phyloP scores from a whole-genome alignment of 2,888 invertebrate genomes.

The Tortrix viridana region DNA sequence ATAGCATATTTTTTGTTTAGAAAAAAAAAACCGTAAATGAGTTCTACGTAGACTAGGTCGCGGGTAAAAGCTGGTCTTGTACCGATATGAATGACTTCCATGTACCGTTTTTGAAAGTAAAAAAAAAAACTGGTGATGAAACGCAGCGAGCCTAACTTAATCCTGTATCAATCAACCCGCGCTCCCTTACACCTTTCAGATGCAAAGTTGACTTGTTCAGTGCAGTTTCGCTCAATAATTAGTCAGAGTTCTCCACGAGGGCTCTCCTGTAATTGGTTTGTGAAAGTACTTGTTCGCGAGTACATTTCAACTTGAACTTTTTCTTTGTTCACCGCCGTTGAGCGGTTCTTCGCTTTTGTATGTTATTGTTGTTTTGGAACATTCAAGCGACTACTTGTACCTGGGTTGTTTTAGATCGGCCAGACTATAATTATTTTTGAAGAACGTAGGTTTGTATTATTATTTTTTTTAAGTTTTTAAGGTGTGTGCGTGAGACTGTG shows the following conservation, averaged over 20 bases:
- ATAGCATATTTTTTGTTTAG: too few species aligned
- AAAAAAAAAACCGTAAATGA: too few species aligned
- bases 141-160: constrained; percentile 1
- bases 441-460: constrained; percentile 41
- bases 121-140: too few species aligned
- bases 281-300: constrained; percentile 40
- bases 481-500: too few species aligned
- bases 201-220: constrained; percentile 42
- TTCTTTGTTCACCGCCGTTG: constrained; percentile 45
- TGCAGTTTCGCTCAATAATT: constrained; percentile 38
- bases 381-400: constrained; percentile 23
- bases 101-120: too few species aligned
- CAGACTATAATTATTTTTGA: constrained; percentile 35
- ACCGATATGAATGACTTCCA: too few species aligned
- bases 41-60: background rate
- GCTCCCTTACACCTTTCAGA: constrained; percentile 40
- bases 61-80: background rate
- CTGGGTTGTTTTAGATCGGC: constrained; percentile 28
- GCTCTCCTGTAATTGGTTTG: constrained; percentile 46
- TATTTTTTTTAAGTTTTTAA: background rate
- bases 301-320: constrained; percentile 41
- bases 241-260: constrained; percentile 42
- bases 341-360: constrained; percentile 36
- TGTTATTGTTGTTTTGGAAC: constrained; percentile 31
- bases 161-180: constrained; percentile 32